Evolutionary conservation across 2,888 invertebrate species (phyloP).

Genomic region (Heliconius charithonia): DNA sequence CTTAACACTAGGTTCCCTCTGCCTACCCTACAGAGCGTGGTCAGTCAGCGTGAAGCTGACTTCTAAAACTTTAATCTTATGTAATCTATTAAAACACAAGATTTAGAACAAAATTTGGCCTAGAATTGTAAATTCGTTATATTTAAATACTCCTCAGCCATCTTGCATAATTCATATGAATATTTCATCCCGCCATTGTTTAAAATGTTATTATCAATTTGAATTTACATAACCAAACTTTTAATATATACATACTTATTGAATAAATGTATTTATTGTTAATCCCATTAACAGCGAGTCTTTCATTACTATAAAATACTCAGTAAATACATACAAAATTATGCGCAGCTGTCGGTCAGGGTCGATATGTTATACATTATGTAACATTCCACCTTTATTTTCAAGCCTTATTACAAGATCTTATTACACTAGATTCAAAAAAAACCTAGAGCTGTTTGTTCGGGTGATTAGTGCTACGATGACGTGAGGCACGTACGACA

Average conservation of each 20-base stretch:
- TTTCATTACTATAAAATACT: slow-evolving; percentile 31
- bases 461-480: slow-evolving; percentile 66
- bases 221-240: slow-evolving; percentile 3
- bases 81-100: no score
- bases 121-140: not conserved
- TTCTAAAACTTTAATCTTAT: no score
- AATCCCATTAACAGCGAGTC: slow-evolving; percentile 33
- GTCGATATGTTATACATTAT: slow-evolving; percentile 47
- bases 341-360: slow-evolving; percentile 46
- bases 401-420: slow-evolving; percentile 33
- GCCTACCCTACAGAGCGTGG: no score
- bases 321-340: slow-evolving; percentile 36
- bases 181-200: not conserved
- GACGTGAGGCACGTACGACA: slow-evolving; percentile 64
- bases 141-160: not conserved
- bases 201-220: not conserved
- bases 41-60: no score
- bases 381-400: slow-evolving; percentile 45
- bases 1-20: no score
- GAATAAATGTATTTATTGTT: slow-evolving; percentile 32
- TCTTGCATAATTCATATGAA: not conserved
- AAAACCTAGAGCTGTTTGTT: slow-evolving; percentile 62
- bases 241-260: slow-evolving; percentile 17
- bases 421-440: slow-evolving; percentile 34
- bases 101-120: not conserved